Percentiles rank a stretch among this genome's conserved stretches.
Evolutionary conservation across 2,113 vertebrate species (phyloP).

Genomic region (Platysternon megacephalum): DNA sequence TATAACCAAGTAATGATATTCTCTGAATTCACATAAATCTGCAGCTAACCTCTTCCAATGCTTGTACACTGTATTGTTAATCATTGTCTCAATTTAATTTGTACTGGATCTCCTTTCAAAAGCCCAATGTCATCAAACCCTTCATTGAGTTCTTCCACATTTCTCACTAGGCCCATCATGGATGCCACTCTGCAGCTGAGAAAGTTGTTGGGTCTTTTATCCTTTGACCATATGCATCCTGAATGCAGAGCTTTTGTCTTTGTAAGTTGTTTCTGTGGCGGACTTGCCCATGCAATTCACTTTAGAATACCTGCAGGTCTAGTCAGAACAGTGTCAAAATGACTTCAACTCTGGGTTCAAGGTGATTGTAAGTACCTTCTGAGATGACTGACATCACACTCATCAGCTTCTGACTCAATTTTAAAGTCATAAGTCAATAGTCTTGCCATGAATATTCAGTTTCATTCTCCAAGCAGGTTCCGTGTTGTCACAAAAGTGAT

Average conservation of each 20-base stretch:
- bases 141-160: not conserved
- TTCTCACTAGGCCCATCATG: not conserved
- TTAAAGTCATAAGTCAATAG: not conserved
- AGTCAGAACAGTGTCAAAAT: not conserved
- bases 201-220: not conserved
- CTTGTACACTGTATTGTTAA: not conserved
- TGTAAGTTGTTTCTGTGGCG: not conserved
- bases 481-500: not conserved
- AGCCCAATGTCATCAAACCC: not conserved
- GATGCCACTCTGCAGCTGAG: not conserved
- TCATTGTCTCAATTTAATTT: not conserved
- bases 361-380: not conserved
- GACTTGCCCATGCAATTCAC: not conserved
- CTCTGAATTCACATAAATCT: too few species aligned
- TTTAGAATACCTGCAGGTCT: not conserved
- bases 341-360: not conserved
- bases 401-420: not conserved
- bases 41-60: too few species aligned
- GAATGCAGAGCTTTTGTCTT: not conserved
- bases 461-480: not conserved
- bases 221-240: not conserved
- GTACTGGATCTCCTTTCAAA: not conserved
- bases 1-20: too few species aligned
- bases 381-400: not conserved
- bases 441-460: not conserved